Evolutionary conservation across 2,797 vertebrate species (phyloP).

Genomic region (Sorex maritimensis): DNA sequence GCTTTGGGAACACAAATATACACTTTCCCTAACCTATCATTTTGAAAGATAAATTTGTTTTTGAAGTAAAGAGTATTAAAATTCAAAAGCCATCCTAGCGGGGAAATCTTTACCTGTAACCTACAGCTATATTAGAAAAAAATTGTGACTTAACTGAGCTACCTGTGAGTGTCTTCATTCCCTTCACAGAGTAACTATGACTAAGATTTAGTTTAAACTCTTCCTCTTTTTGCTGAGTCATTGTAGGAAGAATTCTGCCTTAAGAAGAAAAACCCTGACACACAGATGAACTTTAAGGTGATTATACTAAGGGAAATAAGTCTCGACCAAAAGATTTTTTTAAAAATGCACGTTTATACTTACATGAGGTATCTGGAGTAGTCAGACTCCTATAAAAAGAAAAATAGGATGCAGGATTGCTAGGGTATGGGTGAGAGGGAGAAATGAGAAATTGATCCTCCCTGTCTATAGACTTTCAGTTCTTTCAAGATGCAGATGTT

Average conservation of each 20-base stretch:
- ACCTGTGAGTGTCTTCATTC: neutral
- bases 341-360: neutral
- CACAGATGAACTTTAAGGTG: neutral
- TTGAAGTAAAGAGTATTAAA: constrained; percentile 76
- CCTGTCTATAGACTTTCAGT: neutral
- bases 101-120: constrained; percentile 7
- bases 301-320: neutral
- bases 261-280: neutral
- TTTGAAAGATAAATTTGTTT: constrained; percentile 69
- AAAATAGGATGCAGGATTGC: neutral
- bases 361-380: neutral
- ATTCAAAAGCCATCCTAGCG: constrained; percentile 38
- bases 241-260: constrained; percentile 18
- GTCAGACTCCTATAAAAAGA: neutral
- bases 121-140: constrained; percentile 33
- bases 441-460: neutral
- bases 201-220: constrained; percentile 7
- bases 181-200: constrained; percentile 5
- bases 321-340: neutral
- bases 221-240: neutral
- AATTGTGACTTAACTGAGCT: neutral
- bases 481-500: constrained; percentile 3
- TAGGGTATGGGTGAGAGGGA: neutral
- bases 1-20: constrained; percentile 72
- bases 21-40: constrained; percentile 33